A percentile compares a stretch with the other conserved stretches of the same genome.
phyloP scores from a whole-genome alignment of 1,140 invertebrate genomes.

The Magallana gigas region DNA sequence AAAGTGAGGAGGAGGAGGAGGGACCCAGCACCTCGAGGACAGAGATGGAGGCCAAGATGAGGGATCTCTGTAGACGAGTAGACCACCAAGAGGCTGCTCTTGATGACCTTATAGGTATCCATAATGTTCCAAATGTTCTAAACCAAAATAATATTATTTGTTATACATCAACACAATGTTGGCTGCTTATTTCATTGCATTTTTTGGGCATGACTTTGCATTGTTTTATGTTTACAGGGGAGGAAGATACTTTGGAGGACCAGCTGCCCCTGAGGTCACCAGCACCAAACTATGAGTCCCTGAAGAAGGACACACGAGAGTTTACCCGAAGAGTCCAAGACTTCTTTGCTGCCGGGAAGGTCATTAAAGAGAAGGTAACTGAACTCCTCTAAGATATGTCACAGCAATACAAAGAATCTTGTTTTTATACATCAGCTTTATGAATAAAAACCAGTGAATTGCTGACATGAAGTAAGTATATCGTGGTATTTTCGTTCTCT shows the following conservation, averaged over 20 bases:
- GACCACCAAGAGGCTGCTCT: neutral
- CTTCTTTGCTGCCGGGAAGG: slow-evolving; percentile 56
- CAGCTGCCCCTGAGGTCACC: neutral
- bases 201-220: too few relatives aligned
- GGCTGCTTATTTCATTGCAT: too few relatives aligned
- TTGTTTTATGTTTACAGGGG: neutral
- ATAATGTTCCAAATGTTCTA: too few relatives aligned
- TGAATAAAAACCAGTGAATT: too few relatives aligned
- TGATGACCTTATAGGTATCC: neutral
- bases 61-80: neutral
- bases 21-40: too few relatives aligned
- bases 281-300: slow-evolving; percentile 57
- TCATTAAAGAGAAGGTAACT: neutral
- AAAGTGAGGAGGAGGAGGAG: neutral
- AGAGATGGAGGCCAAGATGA: slow-evolving; percentile 12
- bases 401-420: too few relatives aligned
- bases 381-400: too few relatives aligned
- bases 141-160: too few relatives aligned
- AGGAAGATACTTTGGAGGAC: slow-evolving; percentile 6
- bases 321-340: slow-evolving; percentile 61
- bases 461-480: too few relatives aligned
- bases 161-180: too few relatives aligned
- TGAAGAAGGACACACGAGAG: slow-evolving; percentile 60
- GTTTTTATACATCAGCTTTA: too few relatives aligned
- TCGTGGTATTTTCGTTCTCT: too few relatives aligned